Evolutionary conservation across 1,140 invertebrate genomes (phyloP), one percentile per base, ranked within the genome.

Genomic region (Hesperophylax magnus): DNA sequence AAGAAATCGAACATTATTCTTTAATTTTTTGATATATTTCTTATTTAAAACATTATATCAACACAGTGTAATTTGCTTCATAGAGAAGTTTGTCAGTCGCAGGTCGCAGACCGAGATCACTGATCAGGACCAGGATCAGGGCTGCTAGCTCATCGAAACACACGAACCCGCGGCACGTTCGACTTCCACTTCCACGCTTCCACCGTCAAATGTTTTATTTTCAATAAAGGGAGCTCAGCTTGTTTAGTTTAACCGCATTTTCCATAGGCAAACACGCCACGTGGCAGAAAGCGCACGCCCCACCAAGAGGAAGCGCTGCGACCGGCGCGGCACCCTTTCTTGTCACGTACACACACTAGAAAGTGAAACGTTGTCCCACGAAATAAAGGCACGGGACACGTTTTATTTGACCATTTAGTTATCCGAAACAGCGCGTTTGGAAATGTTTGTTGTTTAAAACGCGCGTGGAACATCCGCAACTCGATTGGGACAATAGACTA

Each of bases 401-500:
- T 72, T 72, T 72, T 72, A 72, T 72, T 52, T 24, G 69, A 53
- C 52, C 69, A 72, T 72, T 72, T 54, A 22, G 69, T 53, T 53
- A 20, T n/a, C 24, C 63, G 6, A 67, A 67, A 67, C 15, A 17
- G 22, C 27, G 63, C 31, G 63, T 67, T 67, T 67, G 27, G 27
- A 67, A 27, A 31, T 15, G 63, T 31, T 31, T 3, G 39, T 11
- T 67, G 63, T 67, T 27, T 61, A 17, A 27, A 67, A 65, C 24
- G 39, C 31, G 31, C 63, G 63, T 39, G 63, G 17, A 27, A n/a
- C 63, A 31, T 27, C 24, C 61, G 61, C 63, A 67, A 67, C 14
- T 27, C 27, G 27, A 27, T 27, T 27, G 27, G 27, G 27, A 27
- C 27, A 27, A 5, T 5, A 27, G 27, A 27, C 27, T 2, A 2